A percentile compares a stretch with the other conserved stretches of the same genome.
phyloP scores from a whole-genome alignment of 2,797 vertebrate species.

The Prionace glauca region DNA sequence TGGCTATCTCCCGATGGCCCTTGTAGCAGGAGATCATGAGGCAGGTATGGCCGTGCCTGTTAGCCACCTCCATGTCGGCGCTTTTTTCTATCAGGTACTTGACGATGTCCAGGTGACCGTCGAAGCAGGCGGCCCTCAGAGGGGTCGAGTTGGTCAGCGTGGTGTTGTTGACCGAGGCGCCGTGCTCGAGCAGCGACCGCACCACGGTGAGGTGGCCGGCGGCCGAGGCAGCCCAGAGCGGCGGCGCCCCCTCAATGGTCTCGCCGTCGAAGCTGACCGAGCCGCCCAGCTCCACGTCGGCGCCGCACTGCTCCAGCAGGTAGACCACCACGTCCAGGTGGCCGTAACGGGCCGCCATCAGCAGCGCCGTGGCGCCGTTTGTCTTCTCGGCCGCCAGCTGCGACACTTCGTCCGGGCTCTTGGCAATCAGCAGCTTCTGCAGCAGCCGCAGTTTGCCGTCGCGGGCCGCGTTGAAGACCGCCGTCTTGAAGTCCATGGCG shows the following conservation, averaged over 20 bases:
- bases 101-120: constrained; percentile 94
- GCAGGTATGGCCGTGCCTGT: constrained; percentile 93
- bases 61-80: constrained; percentile 93
- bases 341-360: constrained; percentile 89
- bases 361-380: constrained; percentile 83
- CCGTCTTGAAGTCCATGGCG: constrained; percentile 94
- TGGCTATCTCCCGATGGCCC: constrained; percentile 93
- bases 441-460: constrained; percentile 94
- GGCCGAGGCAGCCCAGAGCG: constrained; percentile 90
- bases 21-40: constrained; percentile 99
- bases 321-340: constrained; percentile 95
- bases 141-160: constrained; percentile 95
- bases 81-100: constrained; percentile 93
- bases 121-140: constrained; percentile 89
- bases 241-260: constrained; percentile 92
- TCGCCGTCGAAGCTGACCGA: constrained; percentile 97
- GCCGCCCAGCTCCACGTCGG: constrained; percentile 83
- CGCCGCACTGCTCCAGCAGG: constrained; percentile 85
- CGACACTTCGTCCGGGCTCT: constrained; percentile 81
- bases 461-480: constrained; percentile 90
- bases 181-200: constrained; percentile 84
- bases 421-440: constrained; percentile 90
- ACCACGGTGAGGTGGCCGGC: constrained; percentile 94
- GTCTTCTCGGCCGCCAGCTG: constrained; percentile 88
- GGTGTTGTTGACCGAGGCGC: constrained; percentile 93